Evolutionary conservation across 2,113 vertebrate genomes (phyloP).

Genomic region (Sphyrna mokarran): DNA sequence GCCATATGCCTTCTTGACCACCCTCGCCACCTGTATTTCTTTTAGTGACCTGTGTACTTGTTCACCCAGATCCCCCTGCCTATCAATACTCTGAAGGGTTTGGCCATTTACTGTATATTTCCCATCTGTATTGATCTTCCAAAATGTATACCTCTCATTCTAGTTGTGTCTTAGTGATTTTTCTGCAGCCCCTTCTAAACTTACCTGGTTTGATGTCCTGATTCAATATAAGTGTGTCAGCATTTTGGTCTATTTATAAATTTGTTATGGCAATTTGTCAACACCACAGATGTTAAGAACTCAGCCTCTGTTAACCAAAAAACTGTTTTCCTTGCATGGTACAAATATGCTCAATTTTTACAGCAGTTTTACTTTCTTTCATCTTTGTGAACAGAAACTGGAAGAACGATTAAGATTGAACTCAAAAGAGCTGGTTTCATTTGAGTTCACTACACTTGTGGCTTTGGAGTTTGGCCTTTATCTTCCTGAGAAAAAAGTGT

Average conservation of each 20-base stretch:
- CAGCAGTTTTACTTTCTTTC: neutral
- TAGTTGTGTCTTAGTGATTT: neutral
- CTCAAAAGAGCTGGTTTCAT: slow-evolving; percentile 80
- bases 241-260: neutral
- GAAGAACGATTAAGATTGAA: slow-evolving; percentile 91
- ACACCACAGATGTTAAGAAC: neutral
- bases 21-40: too few species aligned
- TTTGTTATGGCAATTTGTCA: neutral
- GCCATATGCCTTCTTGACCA: too few species aligned
- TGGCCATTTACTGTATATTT: too few species aligned
- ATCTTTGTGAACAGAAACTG: slow-evolving; percentile 68
- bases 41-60: too few species aligned
- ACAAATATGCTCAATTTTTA: neutral
- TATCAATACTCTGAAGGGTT: neutral
- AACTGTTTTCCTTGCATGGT: neutral
- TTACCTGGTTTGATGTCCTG: neutral
- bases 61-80: too few species aligned
- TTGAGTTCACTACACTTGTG: slow-evolving; percentile 93
- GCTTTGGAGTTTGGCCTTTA: slow-evolving; percentile 95
- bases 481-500: slow-evolving; percentile 84
- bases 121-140: too few species aligned
- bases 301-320: neutral
- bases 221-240: neutral
- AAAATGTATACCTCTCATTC: too few species aligned
- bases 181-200: neutral